These are phyloP conservation scores for Ormyrus nitidulus DNA, from an alignment of 2,888 invertebrate genomes.

Conservation along the genomic window DNA sequence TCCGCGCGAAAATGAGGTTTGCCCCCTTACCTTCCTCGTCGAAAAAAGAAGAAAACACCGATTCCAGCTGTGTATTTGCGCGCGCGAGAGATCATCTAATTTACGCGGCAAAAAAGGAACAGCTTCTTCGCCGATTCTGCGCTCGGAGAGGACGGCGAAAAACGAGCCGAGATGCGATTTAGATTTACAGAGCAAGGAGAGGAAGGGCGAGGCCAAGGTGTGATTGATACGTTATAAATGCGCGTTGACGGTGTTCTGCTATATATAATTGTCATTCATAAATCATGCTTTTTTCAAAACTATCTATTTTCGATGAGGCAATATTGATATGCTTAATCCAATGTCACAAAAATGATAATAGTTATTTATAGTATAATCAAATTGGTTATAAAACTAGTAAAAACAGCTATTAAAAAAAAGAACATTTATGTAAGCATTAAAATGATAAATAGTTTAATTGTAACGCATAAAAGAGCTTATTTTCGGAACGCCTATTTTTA, in stretches of 20 bases:
- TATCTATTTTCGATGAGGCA: background rate
- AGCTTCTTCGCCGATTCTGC: background rate
- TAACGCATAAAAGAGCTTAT: no score
- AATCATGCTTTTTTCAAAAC: background rate
- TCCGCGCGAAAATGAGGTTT: conserved; percentile 1
- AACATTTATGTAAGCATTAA: no score
- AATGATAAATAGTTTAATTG: no score
- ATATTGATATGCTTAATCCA: background rate
- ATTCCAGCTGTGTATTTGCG: background rate
- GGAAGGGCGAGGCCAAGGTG: conserved; percentile 5
- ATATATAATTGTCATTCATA: conserved; percentile 26
- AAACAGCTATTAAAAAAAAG: no score
- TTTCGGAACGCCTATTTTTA: no score
- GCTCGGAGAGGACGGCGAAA: background rate
- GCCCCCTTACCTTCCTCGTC: background rate
- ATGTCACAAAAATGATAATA: background rate
- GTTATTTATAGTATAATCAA: background rate
- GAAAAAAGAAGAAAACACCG: background rate
- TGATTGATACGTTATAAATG: conserved; percentile 28
- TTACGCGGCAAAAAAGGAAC: conserved; percentile 21
- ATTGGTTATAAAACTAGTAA: background rate
- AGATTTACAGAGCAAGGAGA: conserved; percentile 16
- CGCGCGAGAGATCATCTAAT: conserved; percentile 29
- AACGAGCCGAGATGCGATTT: conserved; percentile 22
- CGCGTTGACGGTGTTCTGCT: background rate